A percentile compares a stretch with the other conserved stretches of the same genome.
phyloP scores from a whole-genome alignment of 2,113 vertebrate genomes.

The Myotis yumanensis region DNA sequence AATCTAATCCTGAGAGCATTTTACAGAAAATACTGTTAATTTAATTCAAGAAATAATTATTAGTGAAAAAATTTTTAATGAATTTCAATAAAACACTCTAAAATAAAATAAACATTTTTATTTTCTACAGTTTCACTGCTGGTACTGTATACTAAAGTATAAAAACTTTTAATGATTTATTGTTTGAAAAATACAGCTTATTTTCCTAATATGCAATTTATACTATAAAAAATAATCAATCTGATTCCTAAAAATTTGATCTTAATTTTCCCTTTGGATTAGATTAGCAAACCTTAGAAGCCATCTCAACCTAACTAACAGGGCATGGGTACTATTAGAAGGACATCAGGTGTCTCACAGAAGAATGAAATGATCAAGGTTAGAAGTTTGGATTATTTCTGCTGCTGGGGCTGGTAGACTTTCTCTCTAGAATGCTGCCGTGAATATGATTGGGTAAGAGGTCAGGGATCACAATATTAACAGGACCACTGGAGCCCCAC shows the following conservation, averaged over 20 bases:
- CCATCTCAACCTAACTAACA: background rate
- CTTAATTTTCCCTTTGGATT: background rate
- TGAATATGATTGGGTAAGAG: background rate
- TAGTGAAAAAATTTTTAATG: background rate
- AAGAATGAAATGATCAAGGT: background rate
- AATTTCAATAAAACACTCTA: background rate
- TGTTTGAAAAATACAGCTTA: slow-evolving; percentile 3
- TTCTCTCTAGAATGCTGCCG: background rate
- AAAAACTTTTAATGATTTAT: background rate
- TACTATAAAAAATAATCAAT: background rate
- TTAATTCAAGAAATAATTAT: background rate
- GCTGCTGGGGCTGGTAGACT: background rate
- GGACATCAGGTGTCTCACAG: background rate
- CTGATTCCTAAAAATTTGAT: background rate
- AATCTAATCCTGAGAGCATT: background rate
- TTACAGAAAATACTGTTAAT: background rate
- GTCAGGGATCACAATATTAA: background rate
- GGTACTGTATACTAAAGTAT: background rate
- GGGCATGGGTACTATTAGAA: background rate
- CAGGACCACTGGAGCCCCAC: background rate
- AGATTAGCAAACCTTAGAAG: background rate
- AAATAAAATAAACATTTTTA: background rate
- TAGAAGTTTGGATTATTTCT: background rate
- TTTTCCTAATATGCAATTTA: background rate
- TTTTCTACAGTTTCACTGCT: background rate